Percentiles rank a stretch among this genome's conserved stretches.
These are phyloP conservation scores for Morpho helenor DNA, from an alignment of 2,888 invertebrate species.

Conservation along the genomic window DNA sequence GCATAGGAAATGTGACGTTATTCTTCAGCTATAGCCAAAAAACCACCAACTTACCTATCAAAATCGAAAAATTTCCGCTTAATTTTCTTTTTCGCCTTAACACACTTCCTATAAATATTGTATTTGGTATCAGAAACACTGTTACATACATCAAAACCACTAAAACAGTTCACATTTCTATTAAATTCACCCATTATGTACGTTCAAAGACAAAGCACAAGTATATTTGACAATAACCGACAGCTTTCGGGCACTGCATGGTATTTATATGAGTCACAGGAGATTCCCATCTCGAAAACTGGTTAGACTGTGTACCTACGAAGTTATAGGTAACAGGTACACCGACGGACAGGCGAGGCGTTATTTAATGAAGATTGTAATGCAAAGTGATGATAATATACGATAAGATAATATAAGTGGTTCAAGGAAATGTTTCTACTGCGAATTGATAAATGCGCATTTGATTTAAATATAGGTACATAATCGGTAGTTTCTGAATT, in stretches of 20 bases:
- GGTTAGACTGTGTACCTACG: conserved; percentile 7
- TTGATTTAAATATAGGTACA: conserved; percentile 9
- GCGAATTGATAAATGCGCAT: conserved; percentile 9
- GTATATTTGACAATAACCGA: background rate
- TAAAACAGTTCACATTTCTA: conserved; percentile 46
- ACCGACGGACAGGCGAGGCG: conserved; percentile 7
- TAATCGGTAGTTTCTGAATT: too few relatives aligned
- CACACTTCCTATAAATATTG: conserved; percentile 47
- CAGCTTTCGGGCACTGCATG: conserved; percentile 5
- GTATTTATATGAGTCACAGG: conserved; percentile 15
- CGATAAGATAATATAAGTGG: conserved; percentile 61
- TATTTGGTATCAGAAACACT: conserved; percentile 42
- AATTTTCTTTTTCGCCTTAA: conserved; percentile 54
- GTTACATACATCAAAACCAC: conserved; percentile 38
- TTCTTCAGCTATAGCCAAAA: background rate
- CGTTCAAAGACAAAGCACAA: conserved; percentile 1
- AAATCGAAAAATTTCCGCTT: conserved; percentile 42
- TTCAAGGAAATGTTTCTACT: conserved; percentile 47
- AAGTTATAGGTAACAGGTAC: conserved; percentile 1
- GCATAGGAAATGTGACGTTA: too few relatives aligned
- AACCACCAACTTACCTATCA: conserved; percentile 47
- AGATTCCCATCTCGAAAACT: conserved; percentile 12
- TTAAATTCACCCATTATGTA: conserved; percentile 29
- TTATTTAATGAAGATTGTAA: conserved; percentile 21
- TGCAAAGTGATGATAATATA: conserved; percentile 27